Evolutionary conservation across 2,888 invertebrate species (phyloP).

Genomic region (Vanessa cardui): DNA sequence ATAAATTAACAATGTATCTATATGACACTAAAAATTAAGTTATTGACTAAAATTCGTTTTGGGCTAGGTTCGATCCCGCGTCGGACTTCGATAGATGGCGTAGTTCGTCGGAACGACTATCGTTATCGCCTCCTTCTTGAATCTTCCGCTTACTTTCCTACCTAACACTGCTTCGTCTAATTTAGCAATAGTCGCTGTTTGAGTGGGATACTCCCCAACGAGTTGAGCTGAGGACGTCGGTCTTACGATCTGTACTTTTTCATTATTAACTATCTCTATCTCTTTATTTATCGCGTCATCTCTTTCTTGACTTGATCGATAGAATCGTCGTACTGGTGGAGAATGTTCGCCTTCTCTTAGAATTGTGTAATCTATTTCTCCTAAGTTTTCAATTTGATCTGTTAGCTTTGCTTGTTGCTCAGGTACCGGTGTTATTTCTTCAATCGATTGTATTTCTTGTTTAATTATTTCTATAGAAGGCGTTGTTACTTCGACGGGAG

Average conservation of each 20-base stretch:
- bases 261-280: slow-evolving; percentile 65
- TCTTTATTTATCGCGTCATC: slow-evolving; percentile 48
- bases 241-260: slow-evolving; percentile 70
- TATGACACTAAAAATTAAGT: slow-evolving; percentile 64
- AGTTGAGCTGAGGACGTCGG: slow-evolving; percentile 61
- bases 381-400: slow-evolving; percentile 60
- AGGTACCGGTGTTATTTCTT: slow-evolving; percentile 43
- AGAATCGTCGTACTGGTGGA: slow-evolving; percentile 64
- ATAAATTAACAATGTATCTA: slow-evolving; percentile 62
- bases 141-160: slow-evolving; percentile 48
- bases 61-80: slow-evolving; percentile 60
- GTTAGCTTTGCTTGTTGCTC: slow-evolving; percentile 60
- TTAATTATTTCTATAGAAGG: slow-evolving; percentile 58
- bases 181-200: slow-evolving; percentile 62
- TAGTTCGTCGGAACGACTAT: slow-evolving; percentile 45
- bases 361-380: slow-evolving; percentile 53
- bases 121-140: slow-evolving; percentile 52
- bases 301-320: slow-evolving; percentile 72
- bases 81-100: slow-evolving; percentile 42
- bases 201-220: slow-evolving; percentile 62
- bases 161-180: slow-evolving; percentile 73
- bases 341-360: slow-evolving; percentile 49
- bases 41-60: slow-evolving; percentile 67
- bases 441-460: slow-evolving; percentile 62
- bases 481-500: slow-evolving; percentile 46